A percentile compares a stretch with the other conserved stretches of the same genome.
These are phyloP conservation scores for Neopelma chrysocephalum DNA, from an alignment of 2,797 vertebrate species.

Conservation along the genomic window DNA sequence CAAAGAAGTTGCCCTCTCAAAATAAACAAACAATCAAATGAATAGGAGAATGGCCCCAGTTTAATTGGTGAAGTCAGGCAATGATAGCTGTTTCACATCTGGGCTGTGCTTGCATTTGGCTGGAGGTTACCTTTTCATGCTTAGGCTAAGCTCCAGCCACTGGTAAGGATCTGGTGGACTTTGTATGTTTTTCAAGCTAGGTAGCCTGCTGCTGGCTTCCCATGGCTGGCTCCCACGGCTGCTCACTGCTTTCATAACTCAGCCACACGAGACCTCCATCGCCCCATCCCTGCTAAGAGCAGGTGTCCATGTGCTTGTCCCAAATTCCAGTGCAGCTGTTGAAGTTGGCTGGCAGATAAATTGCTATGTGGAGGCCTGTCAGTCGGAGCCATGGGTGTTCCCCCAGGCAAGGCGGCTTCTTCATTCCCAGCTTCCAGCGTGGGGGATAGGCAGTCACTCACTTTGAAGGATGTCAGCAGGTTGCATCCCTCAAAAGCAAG, in stretches of 20 bases:
- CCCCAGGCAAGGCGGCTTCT: not conserved
- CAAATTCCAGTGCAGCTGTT: not conserved
- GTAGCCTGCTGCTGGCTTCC: not conserved
- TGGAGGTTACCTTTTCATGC: not conserved
- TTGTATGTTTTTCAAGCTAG: not conserved
- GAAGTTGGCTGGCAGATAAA: constrained; percentile 11
- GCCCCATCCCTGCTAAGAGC: not conserved
- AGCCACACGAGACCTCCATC: rapidly evolving
- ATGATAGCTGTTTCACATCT: not conserved
- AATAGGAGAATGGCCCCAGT: not conserved
- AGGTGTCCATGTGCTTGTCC: not conserved
- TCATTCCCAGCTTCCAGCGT: not conserved
- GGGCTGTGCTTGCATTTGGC: not conserved
- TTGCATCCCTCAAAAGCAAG: not conserved
- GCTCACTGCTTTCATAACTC: not conserved
- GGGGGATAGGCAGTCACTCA: not conserved
- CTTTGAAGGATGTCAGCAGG: constrained; percentile 1
- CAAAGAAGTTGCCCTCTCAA: constrained; percentile 22
- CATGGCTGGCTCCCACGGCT: rapidly evolving
- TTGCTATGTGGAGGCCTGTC: not conserved
- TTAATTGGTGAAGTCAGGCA: not conserved
- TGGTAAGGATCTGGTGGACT: not conserved
- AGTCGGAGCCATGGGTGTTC: not conserved
- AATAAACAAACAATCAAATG: constrained; percentile 43
- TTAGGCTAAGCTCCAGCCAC: not conserved